Evolutionary conservation across 1,140 invertebrate genomes (phyloP).

Genomic region (Ips typographus): DNA sequence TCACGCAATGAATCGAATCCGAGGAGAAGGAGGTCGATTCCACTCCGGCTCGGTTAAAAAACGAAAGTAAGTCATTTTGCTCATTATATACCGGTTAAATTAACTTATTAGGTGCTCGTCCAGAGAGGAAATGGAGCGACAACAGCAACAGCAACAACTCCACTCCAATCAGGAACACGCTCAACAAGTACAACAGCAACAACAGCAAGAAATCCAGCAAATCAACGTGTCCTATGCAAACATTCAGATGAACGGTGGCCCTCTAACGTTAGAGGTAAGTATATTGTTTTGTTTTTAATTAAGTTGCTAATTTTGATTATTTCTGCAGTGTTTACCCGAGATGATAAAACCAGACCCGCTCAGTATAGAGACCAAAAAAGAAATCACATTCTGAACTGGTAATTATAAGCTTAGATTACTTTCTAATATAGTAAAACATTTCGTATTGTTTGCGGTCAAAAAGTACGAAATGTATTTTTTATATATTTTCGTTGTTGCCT

Average conservation of each 20-base stretch:
- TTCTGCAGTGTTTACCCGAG: constrained; percentile 45
- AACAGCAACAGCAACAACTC: constrained; percentile 16
- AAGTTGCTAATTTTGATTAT: constrained; percentile 19
- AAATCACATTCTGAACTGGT: constrained; percentile 26
- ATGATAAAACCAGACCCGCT: constrained; percentile 46
- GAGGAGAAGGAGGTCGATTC: constrained; percentile 96
- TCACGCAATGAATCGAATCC: constrained; percentile 96
- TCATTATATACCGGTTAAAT: too few species aligned
- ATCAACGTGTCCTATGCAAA: constrained; percentile 46
- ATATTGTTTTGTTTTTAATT: constrained; percentile 10
- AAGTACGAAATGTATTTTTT: too few species aligned
- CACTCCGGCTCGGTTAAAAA: constrained; percentile 75
- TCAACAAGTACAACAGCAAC: constrained; percentile 36
- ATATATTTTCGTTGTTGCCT: too few species aligned
- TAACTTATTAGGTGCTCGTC: background rate
- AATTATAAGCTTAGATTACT: too few species aligned
- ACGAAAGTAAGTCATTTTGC: constrained; percentile 52
- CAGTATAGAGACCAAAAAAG: constrained; percentile 32
- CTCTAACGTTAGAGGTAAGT: constrained; percentile 50
- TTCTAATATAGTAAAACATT: too few species aligned
- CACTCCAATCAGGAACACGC: background rate
- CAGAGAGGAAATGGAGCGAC: constrained; percentile 19
- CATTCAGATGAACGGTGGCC: constrained; percentile 42
- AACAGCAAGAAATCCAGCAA: constrained; percentile 42
- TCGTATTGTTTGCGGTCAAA: too few species aligned